phyloP scores from a whole-genome alignment of 2,888 invertebrate genomes.

The Papilio gigon region DNA sequence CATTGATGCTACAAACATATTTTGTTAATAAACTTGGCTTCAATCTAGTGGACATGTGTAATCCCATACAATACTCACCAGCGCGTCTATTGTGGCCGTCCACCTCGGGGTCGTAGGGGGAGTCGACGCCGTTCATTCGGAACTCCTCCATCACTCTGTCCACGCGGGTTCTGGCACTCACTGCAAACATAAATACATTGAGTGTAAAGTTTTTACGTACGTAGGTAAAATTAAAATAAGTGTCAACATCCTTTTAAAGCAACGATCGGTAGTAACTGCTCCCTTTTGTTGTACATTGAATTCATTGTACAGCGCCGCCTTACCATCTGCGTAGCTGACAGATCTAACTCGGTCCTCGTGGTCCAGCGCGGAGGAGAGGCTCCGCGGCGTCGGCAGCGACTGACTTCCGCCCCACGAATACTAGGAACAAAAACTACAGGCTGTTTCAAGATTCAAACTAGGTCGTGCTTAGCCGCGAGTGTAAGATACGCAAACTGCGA shows the following conservation, averaged over 20 bases:
- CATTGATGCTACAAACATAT: background rate
- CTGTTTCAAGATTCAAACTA: background rate
- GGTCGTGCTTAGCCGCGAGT: background rate
- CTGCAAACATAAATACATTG: slow-evolving; percentile 47
- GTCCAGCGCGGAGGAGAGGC: background rate
- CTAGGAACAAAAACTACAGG: background rate
- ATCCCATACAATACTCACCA: slow-evolving; percentile 6
- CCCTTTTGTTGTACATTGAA: no score
- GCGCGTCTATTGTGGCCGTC: slow-evolving; percentile 44
- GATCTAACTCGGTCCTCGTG: background rate
- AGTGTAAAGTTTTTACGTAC: no score
- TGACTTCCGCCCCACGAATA: slow-evolving; percentile 12
- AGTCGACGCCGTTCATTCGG: slow-evolving; percentile 79
- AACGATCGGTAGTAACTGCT: no score
- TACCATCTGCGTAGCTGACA: slow-evolving; percentile 12
- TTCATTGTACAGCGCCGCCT: no score
- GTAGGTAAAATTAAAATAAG: no score
- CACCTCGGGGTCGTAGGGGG: slow-evolving; percentile 67
- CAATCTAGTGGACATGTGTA: background rate
- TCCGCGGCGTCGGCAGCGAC: slow-evolving; percentile 5
- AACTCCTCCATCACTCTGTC: slow-evolving; percentile 82
- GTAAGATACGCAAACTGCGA: no score
- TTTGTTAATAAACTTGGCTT: no score
- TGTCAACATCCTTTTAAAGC: no score
- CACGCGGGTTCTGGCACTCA: slow-evolving; percentile 54